Percentiles rank a stretch among this genome's conserved stretches.
These are phyloP conservation scores for Drosophila demipolita DNA, from an alignment of 2,888 invertebrate genomes.

Conservation along the genomic window DNA sequence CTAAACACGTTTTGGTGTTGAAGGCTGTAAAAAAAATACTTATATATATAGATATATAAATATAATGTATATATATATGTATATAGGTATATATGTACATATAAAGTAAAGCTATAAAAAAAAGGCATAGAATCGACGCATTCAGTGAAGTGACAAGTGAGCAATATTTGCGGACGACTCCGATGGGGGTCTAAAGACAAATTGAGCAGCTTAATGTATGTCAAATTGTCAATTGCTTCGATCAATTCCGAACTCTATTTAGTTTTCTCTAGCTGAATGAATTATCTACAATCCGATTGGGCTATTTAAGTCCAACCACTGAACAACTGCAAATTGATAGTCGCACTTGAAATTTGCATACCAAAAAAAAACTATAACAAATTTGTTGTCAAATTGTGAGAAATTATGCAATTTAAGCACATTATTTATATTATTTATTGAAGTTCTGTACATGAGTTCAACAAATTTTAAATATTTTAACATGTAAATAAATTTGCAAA, in stretches of 20 bases:
- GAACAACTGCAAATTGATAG: conserved; percentile 29
- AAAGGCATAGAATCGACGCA: conserved; percentile 32
- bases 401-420: background rate
- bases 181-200: conserved; percentile 58
- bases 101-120: background rate
- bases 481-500: too few relatives aligned
- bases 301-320: conserved; percentile 17
- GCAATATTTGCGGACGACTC: conserved; percentile 64
- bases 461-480: background rate
- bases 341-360: background rate
- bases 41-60: background rate
- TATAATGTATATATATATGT: background rate
- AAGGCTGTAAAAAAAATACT: conserved; percentile 26
- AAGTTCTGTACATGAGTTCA: background rate
- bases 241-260: conserved; percentile 25
- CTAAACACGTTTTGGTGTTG: conserved; percentile 74
- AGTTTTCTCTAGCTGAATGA: conserved; percentile 50
- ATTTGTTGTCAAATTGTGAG: background rate
- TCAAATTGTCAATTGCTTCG: conserved; percentile 69
- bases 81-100: background rate
- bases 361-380: background rate
- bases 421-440: background rate
- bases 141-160: conserved; percentile 78
- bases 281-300: conserved; percentile 43
- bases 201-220: conserved; percentile 73